Evolutionary conservation across 2,797 vertebrate species (phyloP).

Genomic region (Bryconaethiops microstoma): DNA sequence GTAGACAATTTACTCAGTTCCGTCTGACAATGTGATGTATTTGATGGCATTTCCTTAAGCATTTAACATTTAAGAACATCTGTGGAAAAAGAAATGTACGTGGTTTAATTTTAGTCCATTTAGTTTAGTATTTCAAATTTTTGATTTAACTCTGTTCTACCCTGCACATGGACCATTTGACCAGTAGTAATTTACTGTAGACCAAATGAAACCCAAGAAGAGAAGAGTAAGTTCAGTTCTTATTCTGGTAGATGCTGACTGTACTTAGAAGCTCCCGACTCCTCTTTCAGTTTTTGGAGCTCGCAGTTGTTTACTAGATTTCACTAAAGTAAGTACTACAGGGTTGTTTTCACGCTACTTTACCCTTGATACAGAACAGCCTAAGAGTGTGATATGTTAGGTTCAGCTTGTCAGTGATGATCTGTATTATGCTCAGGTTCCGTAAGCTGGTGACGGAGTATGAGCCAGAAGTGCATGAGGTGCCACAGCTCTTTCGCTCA

Average conservation of each 20-base stretch:
- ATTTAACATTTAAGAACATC: too few relatives aligned
- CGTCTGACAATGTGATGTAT: too few relatives aligned
- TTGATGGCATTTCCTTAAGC: too few relatives aligned
- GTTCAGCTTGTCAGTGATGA: neutral
- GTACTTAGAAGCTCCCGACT: too few relatives aligned
- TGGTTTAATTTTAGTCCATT: neutral
- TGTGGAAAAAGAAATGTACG: neutral
- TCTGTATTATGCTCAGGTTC: slow-evolving; percentile 67
- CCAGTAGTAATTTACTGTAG: neutral
- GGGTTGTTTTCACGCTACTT: too few relatives aligned
- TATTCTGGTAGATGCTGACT: too few relatives aligned
- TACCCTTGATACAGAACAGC: neutral
- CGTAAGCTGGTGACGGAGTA: slow-evolving; percentile 78
- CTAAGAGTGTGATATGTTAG: neutral
- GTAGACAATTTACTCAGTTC: too few relatives aligned
- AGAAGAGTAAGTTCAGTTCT: neutral
- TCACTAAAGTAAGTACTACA: too few relatives aligned
- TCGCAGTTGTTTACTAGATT: too few relatives aligned
- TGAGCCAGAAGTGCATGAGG: slow-evolving; percentile 79
- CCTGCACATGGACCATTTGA: neutral
- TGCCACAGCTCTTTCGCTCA: slow-evolving; percentile 77
- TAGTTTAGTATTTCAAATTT: neutral
- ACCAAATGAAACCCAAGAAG: neutral
- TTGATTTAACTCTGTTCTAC: neutral
- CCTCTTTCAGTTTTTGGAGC: too few relatives aligned